Conservation (phyloP, 2,797 vertebrate genomes). For the Lepilemur ruficaudatus region DNA sequence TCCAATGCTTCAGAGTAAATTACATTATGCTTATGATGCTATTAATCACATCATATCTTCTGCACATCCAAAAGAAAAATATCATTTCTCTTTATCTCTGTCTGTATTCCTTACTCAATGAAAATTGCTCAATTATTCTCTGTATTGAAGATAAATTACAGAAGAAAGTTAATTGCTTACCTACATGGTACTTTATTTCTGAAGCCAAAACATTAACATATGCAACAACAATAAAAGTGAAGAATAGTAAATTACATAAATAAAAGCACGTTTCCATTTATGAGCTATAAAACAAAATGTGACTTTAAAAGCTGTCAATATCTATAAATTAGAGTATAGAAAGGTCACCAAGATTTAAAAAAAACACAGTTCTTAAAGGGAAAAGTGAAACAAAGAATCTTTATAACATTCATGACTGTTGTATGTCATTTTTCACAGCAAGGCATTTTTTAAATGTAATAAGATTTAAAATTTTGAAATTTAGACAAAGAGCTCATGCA, state of each 20-base stretch:
- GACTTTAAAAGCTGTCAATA: slow-evolving; percentile 71
- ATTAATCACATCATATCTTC: slow-evolving; percentile 77
- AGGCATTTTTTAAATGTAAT: not conserved
- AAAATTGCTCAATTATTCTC: slow-evolving; percentile 77
- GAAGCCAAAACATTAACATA: slow-evolving; percentile 79
- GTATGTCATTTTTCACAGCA: not conserved
- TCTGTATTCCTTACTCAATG: slow-evolving; percentile 45
- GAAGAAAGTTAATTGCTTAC: slow-evolving; percentile 75
- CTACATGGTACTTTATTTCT: slow-evolving; percentile 63
- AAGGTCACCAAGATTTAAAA: slow-evolving; percentile 66
- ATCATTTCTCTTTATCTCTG: slow-evolving; percentile 63
- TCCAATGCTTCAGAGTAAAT: slow-evolving; percentile 83
- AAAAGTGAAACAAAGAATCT: slow-evolving; percentile 44
- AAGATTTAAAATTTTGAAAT: not conserved
- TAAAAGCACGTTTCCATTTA: slow-evolving; percentile 74
- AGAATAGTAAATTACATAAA: slow-evolving; percentile 73
- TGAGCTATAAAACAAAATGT: slow-evolving; percentile 53
- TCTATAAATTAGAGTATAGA: not conserved
- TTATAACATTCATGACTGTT: not conserved
- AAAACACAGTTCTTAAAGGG: slow-evolving; percentile 35
- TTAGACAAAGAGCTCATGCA: not conserved
- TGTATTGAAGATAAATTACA: slow-evolving; percentile 74
- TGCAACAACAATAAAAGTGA: slow-evolving; percentile 77
- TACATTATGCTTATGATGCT: slow-evolving; percentile 77
- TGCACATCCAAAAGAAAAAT: slow-evolving; percentile 55